Percentiles rank a stretch among this genome's conserved stretches.
Evolutionary conservation across 1,140 invertebrate species (phyloP).

Genomic region (Planococcus citri): DNA sequence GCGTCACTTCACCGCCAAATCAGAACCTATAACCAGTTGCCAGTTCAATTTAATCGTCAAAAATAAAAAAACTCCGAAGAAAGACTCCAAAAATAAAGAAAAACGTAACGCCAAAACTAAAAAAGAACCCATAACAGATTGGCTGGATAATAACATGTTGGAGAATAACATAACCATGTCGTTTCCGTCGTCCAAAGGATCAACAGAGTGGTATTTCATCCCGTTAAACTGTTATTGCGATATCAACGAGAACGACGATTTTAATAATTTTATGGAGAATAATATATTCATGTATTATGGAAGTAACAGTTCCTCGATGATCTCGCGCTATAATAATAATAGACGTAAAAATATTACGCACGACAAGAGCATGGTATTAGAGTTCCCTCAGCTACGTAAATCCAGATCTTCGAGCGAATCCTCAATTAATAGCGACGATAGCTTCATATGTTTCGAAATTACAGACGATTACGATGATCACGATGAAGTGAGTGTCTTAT

Average conservation of each 20-base stretch:
- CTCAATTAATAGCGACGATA: slow-evolving; percentile 36
- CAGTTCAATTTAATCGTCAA: not conserved
- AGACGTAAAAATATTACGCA: not conserved
- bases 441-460: slow-evolving; percentile 34
- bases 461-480: slow-evolving; percentile 25
- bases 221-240: not conserved
- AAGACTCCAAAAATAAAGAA: not conserved
- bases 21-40: not conserved
- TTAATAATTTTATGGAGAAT: not conserved
- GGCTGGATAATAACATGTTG: not conserved
- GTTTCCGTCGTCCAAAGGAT: not conserved
- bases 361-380: not conserved
- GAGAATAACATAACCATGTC: not conserved
- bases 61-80: not conserved
- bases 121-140: not conserved
- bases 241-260: not conserved
- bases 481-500: slow-evolving; percentile 19
- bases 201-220: not conserved
- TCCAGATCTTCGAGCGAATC: slow-evolving; percentile 30
- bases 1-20: not conserved
- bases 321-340: not conserved
- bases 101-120: not conserved
- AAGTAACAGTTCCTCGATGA: slow-evolving; percentile 2
- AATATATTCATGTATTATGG: not conserved
- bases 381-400: not conserved